Evolutionary conservation across 2,113 vertebrate species (phyloP).

Genomic region (Excalfactoria chinensis): DNA sequence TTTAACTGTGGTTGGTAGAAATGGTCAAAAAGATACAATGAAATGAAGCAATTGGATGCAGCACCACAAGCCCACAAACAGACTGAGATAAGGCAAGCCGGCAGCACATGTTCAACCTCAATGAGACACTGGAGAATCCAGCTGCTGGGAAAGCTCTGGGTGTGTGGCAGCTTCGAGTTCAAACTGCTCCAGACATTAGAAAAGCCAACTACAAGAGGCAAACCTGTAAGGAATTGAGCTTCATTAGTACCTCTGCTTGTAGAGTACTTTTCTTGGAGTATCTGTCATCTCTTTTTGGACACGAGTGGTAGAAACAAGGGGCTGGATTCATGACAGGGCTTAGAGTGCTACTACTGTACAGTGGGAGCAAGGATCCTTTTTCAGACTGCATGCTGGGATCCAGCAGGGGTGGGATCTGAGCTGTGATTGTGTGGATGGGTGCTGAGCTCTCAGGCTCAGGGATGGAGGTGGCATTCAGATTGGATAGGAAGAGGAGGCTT

Average conservation of each 20-base stretch:
- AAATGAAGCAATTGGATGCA: background rate
- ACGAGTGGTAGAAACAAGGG: background rate
- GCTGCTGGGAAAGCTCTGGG: background rate
- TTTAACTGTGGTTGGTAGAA: background rate
- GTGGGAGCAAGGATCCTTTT: background rate
- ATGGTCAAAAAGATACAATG: accelerated
- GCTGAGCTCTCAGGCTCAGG: background rate
- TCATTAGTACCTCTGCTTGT: background rate
- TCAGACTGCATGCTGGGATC: background rate
- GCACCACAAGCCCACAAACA: background rate
- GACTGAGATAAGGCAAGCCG: background rate
- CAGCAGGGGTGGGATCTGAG: background rate
- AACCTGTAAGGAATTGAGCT: background rate
- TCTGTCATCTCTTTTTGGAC: background rate
- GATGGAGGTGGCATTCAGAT: background rate
- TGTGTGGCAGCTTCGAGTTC: background rate
- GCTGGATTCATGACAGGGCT: background rate
- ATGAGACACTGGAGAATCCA: background rate
- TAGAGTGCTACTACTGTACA: constrained; percentile 2
- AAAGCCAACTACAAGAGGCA: background rate
- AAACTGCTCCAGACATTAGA: background rate
- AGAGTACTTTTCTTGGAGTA: background rate
- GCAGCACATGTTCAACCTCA: background rate
- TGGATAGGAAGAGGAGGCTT: background rate
- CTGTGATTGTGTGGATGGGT: accelerated